phyloP scores from a whole-genome alignment of 2,797 vertebrate genomes.

The Scolopax bukidnonensis region DNA sequence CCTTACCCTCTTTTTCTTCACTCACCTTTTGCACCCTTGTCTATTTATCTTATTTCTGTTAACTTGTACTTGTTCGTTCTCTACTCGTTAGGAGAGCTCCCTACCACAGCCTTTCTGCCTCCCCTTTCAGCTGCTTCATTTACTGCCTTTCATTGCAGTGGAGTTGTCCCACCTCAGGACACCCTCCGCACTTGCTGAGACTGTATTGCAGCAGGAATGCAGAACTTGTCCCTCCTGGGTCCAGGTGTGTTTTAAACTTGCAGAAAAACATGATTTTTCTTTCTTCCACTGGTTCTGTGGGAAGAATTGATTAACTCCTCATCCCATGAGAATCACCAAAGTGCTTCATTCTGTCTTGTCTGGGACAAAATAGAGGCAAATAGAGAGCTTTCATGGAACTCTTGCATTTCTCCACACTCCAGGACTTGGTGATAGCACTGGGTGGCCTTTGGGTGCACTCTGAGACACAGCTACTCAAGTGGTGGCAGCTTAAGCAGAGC shows the following conservation, averaged over 20 bases:
- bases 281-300: background rate
- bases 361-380: background rate
- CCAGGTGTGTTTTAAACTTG: background rate
- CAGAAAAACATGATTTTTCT: background rate
- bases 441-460: background rate
- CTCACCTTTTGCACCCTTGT: background rate
- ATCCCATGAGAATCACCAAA: accelerated
- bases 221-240: background rate
- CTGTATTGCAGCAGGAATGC: background rate
- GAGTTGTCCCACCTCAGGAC: background rate
- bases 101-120: background rate
- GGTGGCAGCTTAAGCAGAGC: background rate
- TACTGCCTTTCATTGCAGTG: background rate
- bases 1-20: background rate
- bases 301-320: background rate
- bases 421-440: background rate
- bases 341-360: background rate
- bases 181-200: background rate
- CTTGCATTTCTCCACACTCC: background rate
- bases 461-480: accelerated
- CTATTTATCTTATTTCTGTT: background rate
- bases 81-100: background rate
- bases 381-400: background rate
- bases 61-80: background rate
- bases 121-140: background rate